Conservation (phyloP, 2,797 vertebrate species). For the Peromyscus aztecus region DNA sequence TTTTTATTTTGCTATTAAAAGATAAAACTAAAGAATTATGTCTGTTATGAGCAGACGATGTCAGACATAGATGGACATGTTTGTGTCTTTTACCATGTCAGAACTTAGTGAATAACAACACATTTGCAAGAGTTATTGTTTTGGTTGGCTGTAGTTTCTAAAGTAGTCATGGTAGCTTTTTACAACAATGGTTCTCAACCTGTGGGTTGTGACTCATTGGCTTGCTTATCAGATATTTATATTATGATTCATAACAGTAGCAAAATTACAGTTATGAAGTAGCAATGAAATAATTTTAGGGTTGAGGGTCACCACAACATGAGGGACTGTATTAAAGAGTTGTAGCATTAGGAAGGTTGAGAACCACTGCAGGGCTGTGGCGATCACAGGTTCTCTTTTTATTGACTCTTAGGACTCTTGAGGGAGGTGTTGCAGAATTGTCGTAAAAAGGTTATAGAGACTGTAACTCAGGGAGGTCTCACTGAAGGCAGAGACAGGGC, state of each 20-base stretch:
- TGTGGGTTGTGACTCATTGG: not conserved
- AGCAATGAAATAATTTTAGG: not conserved
- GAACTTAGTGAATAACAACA: not conserved
- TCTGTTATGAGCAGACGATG: not conserved
- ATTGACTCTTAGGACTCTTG: not conserved
- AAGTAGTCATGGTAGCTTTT: not conserved
- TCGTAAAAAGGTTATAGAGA: not conserved
- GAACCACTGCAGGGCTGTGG: not conserved
- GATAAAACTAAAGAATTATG: constrained; percentile 88
- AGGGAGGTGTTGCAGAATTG: not conserved
- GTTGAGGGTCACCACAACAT: not conserved
- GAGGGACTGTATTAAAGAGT: not conserved
- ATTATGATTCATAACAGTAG: not conserved
- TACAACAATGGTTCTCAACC: not conserved
- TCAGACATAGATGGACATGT: not conserved
- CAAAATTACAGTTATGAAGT: not conserved
- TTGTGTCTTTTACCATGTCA: not conserved
- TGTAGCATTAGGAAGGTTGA: not conserved
- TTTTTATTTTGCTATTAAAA: constrained; percentile 84
- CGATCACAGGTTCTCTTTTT: not conserved
- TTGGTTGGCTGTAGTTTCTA: not conserved
- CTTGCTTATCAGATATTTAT: not conserved
- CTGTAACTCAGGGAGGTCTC: not conserved
- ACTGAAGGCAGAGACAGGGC: not conserved
- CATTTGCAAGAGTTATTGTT: not conserved